Conservation (phyloP, 2,797 vertebrate genomes). For the Triplophysa bombifrons region DNA sequence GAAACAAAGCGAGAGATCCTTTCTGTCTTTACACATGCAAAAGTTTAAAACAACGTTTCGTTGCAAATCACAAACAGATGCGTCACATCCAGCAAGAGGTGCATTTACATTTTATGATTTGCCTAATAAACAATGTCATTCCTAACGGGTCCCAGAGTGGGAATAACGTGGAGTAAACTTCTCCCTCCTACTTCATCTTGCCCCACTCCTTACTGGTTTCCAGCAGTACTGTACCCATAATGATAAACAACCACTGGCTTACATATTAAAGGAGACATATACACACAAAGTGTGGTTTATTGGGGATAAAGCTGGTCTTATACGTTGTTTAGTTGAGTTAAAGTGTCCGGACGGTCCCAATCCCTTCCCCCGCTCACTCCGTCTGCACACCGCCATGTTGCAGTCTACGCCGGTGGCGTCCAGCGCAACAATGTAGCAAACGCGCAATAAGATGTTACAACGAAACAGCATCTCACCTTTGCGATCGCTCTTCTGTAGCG, state of each 20-base stretch:
- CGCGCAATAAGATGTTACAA: not conserved
- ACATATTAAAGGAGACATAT: not conserved
- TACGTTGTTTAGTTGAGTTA: conserved; percentile 1
- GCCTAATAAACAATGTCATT: not conserved
- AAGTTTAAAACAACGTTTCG: not conserved
- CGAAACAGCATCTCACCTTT: conserved; percentile 47
- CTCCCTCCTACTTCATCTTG: not conserved
- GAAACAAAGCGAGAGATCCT: conserved; percentile 25
- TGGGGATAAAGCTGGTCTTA: not conserved
- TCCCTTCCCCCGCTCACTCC: conserved; percentile 48
- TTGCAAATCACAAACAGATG: not conserved
- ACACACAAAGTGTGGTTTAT: not conserved
- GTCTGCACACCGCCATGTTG: conserved; percentile 53
- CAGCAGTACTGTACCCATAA: not conserved
- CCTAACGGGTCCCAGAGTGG: not conserved
- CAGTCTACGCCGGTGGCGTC: conserved; percentile 41
- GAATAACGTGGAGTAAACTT: conserved; percentile 34
- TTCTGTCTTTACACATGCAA: not conserved
- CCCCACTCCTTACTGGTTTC: not conserved
- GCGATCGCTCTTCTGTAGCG: conserved; percentile 54
- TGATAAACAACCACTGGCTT: not conserved
- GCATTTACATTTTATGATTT: not conserved
- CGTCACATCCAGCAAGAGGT: not conserved
- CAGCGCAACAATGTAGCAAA: conserved; percentile 33
- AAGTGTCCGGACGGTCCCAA: conserved; percentile 14